Conservation (phyloP, 2,888 invertebrate species). For the Plemyria rubiginata region DNA sequence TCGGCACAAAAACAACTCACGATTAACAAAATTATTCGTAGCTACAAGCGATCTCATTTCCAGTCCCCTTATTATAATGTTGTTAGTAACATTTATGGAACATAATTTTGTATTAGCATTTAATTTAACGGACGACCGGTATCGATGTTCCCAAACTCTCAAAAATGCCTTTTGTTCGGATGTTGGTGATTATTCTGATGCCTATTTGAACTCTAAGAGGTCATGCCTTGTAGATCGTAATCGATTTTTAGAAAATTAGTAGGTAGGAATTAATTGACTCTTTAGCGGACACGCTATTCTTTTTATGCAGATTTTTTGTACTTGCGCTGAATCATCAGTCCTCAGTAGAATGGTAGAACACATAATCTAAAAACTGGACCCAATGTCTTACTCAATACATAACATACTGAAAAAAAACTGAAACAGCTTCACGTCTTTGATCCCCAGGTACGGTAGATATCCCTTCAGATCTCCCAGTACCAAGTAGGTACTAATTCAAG, state of each 20-base stretch:
- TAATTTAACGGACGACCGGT: slow-evolving; percentile 79
- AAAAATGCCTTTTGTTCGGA: slow-evolving; percentile 31
- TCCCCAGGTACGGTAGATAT: too few species aligned
- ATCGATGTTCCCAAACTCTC: slow-evolving; percentile 64
- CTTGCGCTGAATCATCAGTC: not conserved
- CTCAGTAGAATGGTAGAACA: too few species aligned
- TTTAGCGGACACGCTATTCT: slow-evolving; percentile 30
- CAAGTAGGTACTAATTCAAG: too few species aligned
- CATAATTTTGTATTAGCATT: slow-evolving; percentile 82
- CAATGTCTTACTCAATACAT: too few species aligned
- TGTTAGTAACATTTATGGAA: slow-evolving; percentile 75
- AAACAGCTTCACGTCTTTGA: too few species aligned
- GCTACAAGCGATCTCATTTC: slow-evolving; percentile 77
- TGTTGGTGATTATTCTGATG: slow-evolving; percentile 32
- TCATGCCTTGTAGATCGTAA: slow-evolving; percentile 40
- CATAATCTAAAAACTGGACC: too few species aligned
- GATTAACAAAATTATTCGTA: slow-evolving; percentile 71
- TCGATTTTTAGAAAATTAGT: slow-evolving; percentile 42
- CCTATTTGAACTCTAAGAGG: slow-evolving; percentile 41
- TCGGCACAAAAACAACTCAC: slow-evolving; percentile 55
- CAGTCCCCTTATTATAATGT: slow-evolving; percentile 75
- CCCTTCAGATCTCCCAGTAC: too few species aligned
- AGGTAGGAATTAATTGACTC: slow-evolving; percentile 33
- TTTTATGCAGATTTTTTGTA: slow-evolving; percentile 17
- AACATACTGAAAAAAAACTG: too few species aligned